Conservation (phyloP, 2,797 vertebrate genomes). For the Scomberomorus guttatus region DNA sequence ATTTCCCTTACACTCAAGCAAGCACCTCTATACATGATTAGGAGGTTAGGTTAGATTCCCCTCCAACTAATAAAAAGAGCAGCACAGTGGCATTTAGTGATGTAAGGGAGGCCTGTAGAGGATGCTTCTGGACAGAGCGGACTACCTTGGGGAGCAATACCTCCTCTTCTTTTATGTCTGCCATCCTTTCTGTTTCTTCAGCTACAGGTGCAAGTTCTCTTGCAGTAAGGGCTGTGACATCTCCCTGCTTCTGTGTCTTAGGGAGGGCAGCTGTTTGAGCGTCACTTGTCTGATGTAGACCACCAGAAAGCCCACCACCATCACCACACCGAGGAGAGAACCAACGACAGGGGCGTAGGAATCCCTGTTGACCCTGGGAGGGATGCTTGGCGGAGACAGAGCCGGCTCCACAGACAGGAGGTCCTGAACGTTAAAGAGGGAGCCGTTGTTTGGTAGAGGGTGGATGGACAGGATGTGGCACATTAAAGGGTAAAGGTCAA, state of each 20-base stretch:
- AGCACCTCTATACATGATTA: slow-evolving; percentile 28
- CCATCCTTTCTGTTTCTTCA: slow-evolving; percentile 25
- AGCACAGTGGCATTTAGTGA: slow-evolving; percentile 18
- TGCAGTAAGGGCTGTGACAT: slow-evolving; percentile 91
- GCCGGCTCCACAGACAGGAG: slow-evolving; percentile 80
- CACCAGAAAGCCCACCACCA: slow-evolving; percentile 89
- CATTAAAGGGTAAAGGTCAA: slow-evolving; percentile 94
- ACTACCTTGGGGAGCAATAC: slow-evolving; percentile 67
- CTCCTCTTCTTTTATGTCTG: slow-evolving; percentile 62
- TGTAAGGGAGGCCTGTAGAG: slow-evolving; percentile 42
- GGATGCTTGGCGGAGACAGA: slow-evolving; percentile 24
- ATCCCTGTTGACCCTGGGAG: slow-evolving; percentile 52
- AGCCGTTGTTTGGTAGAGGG: slow-evolving; percentile 92
- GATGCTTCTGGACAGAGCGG: slow-evolving; percentile 61
- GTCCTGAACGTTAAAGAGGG: slow-evolving; percentile 87
- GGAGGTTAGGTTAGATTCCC: slow-evolving; percentile 32
- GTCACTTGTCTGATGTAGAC: slow-evolving; percentile 89
- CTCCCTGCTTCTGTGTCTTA: slow-evolving; percentile 86
- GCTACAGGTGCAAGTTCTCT: slow-evolving; percentile 83
- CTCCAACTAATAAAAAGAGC: slow-evolving; percentile 37
- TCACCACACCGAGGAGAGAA: slow-evolving; percentile 84
- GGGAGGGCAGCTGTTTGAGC: slow-evolving; percentile 82
- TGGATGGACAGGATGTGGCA: slow-evolving; percentile 90
- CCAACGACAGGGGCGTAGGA: slow-evolving; percentile 87
- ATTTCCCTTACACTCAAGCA: slow-evolving; percentile 42